Base-by-base conservation (phyloP, 2,797 vertebrate genomes). In the Lutjanus campechanus region DNA sequence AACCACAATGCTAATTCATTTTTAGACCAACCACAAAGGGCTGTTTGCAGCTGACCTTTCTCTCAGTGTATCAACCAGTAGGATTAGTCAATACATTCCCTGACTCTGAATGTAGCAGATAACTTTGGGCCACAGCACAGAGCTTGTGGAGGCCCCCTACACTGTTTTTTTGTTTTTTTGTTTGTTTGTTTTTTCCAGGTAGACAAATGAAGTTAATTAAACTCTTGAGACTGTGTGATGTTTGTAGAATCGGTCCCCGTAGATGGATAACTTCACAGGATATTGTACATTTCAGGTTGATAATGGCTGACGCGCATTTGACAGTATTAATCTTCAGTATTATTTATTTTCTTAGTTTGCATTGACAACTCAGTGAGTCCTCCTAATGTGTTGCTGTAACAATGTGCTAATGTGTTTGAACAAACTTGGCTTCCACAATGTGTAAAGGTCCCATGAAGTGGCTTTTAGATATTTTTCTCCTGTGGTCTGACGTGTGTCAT, bases 51-150 rank as follows among this genome's bases (percentile, higher is more conserved):
- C 78, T 56, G 77, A 88, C 55, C 40, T 78, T 75, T 74, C 50
- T 86, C 78, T 90, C 82, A 67, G 86, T 55, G 72, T 82, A 70
- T 89, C 78, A 91, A 73, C 87, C 84, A 81, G 81, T 88, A 88
- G 90, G 83, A 85, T 84, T 36, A 85, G 88, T 87, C 78, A 5
- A 92, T 89, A 95, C 94, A 95, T 95, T 95, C 94, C 94, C 88
- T 90, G 93, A 93, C 89, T 79, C 84, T 94, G 93, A 95, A 92
- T 93, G 92, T 92, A 91, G 89, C 73, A 66, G 74, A 80, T 71
- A 66, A 36, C 3, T 41, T 43, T 36, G 76, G 85, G 81, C 75
- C 69, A 0, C 40, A 5, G 75, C 51, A 25, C 77, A 43, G 40
- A 83, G 62, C 56, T 62, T 2, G 10, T 53, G 56, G 58, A 78